Percentiles rank a stretch among this genome's conserved stretches.
phyloP scores from a whole-genome alignment of 2,113 vertebrate species.

The Cairina moschata region DNA sequence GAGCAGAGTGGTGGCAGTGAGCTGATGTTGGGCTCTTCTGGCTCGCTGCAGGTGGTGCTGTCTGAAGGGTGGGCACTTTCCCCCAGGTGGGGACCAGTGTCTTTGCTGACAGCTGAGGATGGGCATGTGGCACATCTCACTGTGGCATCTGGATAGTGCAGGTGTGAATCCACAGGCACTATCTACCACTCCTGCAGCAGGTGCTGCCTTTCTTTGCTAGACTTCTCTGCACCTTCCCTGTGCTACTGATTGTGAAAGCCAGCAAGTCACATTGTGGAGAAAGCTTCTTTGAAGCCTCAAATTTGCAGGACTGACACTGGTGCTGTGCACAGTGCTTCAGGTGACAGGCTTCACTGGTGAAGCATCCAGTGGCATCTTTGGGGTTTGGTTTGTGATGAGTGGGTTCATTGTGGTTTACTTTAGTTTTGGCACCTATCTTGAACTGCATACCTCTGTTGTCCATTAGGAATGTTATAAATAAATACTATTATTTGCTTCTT shows the following conservation, averaged over 20 bases:
- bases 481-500: background rate
- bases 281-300: background rate
- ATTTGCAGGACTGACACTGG: background rate
- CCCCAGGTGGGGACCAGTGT: too few relatives aligned
- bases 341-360: background rate
- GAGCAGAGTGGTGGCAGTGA: too few relatives aligned
- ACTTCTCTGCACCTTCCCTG: background rate
- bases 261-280: rapidly evolving
- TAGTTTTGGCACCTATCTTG: background rate
- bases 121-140: too few relatives aligned
- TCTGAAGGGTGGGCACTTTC: too few relatives aligned
- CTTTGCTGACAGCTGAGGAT: too few relatives aligned
- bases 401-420: background rate
- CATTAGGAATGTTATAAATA: background rate
- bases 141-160: background rate
- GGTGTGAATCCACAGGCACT: background rate
- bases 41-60: too few relatives aligned
- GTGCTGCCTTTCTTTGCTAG: background rate
- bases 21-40: too few relatives aligned
- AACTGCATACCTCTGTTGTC: background rate
- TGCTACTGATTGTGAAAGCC: background rate
- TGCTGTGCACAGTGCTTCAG: background rate
- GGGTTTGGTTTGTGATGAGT: background rate
- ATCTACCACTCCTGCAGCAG: background rate
- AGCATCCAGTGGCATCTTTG: background rate